Conservation (phyloP, 2,113 vertebrate species). For the Eidolon helvum region DNA sequence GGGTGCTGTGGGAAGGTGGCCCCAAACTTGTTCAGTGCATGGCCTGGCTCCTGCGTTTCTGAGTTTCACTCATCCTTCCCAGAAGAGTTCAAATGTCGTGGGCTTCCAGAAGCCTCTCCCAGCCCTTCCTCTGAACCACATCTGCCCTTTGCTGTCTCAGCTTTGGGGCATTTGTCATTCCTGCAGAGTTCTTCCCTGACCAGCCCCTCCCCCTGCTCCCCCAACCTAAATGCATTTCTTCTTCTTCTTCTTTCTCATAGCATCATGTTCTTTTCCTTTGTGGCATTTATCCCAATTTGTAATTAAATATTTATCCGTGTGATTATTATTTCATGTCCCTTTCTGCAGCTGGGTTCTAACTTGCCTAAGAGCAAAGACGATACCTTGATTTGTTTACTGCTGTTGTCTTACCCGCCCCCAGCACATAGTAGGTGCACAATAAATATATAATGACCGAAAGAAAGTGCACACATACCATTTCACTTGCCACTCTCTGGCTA, state of each 20-base stretch:
- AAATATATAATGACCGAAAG: neutral
- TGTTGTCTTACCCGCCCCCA: neutral
- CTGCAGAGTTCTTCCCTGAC: neutral
- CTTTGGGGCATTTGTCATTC: neutral
- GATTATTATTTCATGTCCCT: constrained; percentile 72
- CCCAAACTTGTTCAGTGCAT: neutral
- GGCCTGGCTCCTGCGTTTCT: no score
- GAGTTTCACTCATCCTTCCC: neutral
- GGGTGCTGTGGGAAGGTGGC: neutral
- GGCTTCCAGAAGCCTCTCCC: neutral
- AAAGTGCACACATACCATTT: neutral
- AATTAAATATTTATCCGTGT: constrained; percentile 70
- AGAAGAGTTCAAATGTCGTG: neutral
- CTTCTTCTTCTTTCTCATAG: constrained; percentile 33
- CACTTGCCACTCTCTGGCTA: neutral
- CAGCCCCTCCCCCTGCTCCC: neutral
- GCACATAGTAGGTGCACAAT: neutral
- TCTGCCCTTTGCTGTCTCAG: neutral
- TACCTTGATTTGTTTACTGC: neutral
- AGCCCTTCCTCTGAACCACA: neutral
- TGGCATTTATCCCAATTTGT: constrained; percentile 57
- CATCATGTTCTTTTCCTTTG: constrained; percentile 41
- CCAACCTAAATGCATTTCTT: neutral
- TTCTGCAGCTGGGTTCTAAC: constrained; percentile 40
- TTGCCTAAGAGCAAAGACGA: neutral